phyloP scores from a whole-genome alignment of 2,113 vertebrate species.

The Carlito syrichta region DNA sequence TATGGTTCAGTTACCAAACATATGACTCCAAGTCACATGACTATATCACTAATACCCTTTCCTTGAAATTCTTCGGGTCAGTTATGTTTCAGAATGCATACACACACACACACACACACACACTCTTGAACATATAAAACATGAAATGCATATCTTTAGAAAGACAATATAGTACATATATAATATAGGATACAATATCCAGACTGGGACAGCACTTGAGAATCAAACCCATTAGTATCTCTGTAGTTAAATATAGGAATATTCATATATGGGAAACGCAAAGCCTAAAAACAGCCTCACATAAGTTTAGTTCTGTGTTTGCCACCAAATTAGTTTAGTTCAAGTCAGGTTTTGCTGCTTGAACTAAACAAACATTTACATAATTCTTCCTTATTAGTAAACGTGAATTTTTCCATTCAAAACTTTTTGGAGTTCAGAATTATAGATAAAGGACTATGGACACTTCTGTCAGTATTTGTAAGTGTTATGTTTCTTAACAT shows the following conservation, averaged over 20 bases:
- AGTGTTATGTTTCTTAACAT: neutral
- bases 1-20: neutral
- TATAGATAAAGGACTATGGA: neutral
- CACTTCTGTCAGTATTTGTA: neutral
- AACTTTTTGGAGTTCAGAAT: neutral
- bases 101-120: no score
- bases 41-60: neutral
- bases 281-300: neutral
- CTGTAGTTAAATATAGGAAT: neutral
- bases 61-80: neutral
- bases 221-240: neutral
- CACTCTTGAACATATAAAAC: neutral
- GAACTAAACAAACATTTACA: neutral
- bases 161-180: neutral
- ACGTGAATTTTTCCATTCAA: neutral
- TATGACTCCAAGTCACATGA: neutral
- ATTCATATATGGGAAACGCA: neutral
- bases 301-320: neutral
- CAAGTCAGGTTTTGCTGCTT: slow-evolving; percentile 12
- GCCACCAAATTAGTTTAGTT: neutral
- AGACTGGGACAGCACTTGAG: neutral
- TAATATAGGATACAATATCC: neutral
- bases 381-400: neutral
- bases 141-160: neutral
- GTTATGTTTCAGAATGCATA: neutral